Evolutionary conservation across 2,797 vertebrate genomes (phyloP).

Genomic region (Bryconaethiops microstoma): DNA sequence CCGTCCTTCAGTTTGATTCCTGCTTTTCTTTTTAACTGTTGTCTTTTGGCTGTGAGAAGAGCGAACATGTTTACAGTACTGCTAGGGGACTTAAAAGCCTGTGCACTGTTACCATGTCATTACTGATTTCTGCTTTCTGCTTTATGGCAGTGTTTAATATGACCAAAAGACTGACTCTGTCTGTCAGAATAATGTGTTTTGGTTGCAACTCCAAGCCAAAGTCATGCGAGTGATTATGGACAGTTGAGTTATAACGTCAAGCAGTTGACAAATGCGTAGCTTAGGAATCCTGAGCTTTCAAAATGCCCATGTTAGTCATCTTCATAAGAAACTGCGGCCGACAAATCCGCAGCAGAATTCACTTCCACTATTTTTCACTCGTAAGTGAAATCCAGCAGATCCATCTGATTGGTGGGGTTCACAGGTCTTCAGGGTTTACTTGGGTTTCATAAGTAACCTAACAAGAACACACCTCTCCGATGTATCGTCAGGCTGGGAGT

Average conservation of each 20-base stretch:
- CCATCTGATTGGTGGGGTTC: conserved; percentile 28
- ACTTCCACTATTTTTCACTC: conserved; percentile 36
- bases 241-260: conserved; percentile 22
- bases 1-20: conserved; percentile 55
- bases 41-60: conserved; percentile 77
- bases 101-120: conserved; percentile 56
- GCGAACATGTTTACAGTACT: conserved; percentile 79
- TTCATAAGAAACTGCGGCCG: conserved; percentile 42
- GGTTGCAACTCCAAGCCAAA: conserved; percentile 22
- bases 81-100: conserved; percentile 59
- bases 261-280: conserved; percentile 37
- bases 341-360: conserved; percentile 38
- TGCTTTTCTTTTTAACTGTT: conserved; percentile 51
- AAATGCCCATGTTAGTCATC: conserved; percentile 34
- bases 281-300: conserved; percentile 31
- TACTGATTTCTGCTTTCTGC: conserved; percentile 36
- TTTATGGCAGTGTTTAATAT: conserved; percentile 42
- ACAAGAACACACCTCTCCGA: conserved; percentile 24
- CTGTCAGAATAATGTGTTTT: conserved; percentile 40
- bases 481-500: conserved; percentile 4
- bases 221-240: conserved; percentile 17
- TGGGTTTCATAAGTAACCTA: conserved; percentile 39
- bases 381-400: conserved; percentile 29
- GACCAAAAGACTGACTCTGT: conserved; percentile 24
- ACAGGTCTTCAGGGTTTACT: conserved; percentile 33